Base-by-base conservation (phyloP, 2,888 invertebrate genomes). In the Amiota communis region DNA sequence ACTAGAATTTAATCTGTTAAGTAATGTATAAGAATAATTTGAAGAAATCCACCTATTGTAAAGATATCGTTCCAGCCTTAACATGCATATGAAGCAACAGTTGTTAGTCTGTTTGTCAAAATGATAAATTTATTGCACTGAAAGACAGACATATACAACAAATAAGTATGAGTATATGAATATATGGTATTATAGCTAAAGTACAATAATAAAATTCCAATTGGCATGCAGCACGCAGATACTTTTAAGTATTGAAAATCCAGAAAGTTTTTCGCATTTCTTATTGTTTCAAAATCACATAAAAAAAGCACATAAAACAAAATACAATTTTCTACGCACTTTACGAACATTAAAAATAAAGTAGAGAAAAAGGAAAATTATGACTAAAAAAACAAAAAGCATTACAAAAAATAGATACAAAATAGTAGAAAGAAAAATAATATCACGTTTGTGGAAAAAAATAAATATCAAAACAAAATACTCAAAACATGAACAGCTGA, bases 211-310 rank as follows among this genome's bases (percentile, higher is more conserved):
- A 13, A 70, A 61, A 70, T 46, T 46, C 49, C 57, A 61, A 23
- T 61, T 70, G 61, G 77, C 78, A 77, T 80, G 76, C 2, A 53
- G 12, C 57, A 70, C 57, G 70, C 74, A 78, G 72, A 73, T 76
- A 36, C 36, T 36, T 36, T 36, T 6, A 36, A 81, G 80, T 78
- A 83, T 75, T 49, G 57, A 57, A 72, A 48, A 48, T 15, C 36
- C 49, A 48, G 53, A 70, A 48, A 49, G 72, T 64, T 72, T 57
- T 64, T n/a, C 53, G 8, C 11, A 53, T n/a, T 11, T 36, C 2
- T 36, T 36, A 36, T 36, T 36, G 6, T 36, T 36, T 1, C 3
- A 23, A 23, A 23, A 23, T 23, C 23, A 23, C 23, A 6, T 36
- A 36, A 36, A 36, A 36, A 36, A 36, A 4, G 36, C 36, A 36